These are phyloP conservation scores for Catagonus wagneri DNA, from an alignment of 2,113 vertebrate species.

Conservation along the genomic window DNA sequence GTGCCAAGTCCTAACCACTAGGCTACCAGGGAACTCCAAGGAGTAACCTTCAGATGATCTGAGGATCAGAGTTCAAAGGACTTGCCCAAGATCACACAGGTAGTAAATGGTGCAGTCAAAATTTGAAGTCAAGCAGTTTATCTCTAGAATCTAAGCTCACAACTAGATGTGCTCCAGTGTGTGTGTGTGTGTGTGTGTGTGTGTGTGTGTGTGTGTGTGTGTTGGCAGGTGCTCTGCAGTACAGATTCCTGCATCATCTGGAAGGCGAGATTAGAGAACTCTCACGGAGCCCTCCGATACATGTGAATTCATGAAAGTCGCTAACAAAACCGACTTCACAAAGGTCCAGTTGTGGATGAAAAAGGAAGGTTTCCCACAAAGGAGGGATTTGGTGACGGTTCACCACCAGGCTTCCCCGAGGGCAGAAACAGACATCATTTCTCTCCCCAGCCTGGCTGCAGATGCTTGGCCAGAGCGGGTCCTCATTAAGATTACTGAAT, in stretches of 20 bases:
- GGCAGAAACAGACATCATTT: not conserved
- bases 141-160: not conserved
- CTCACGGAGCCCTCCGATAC: not conserved
- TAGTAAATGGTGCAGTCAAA: not conserved
- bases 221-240: not conserved
- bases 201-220: not conserved
- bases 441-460: not conserved
- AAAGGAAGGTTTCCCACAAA: not conserved
- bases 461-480: not conserved
- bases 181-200: not conserved
- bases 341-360: not conserved
- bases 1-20: too few relatives aligned
- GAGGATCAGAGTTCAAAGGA: not conserved
- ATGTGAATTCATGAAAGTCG: not conserved
- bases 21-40: too few relatives aligned
- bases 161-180: not conserved
- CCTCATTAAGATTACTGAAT: not conserved
- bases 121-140: not conserved
- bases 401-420: not conserved
- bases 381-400: not conserved
- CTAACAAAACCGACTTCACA: not conserved
- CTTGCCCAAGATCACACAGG: not conserved
- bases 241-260: not conserved
- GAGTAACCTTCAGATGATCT: slow-evolving; percentile 31
- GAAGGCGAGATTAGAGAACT: not conserved